Percentiles rank a stretch among this genome's conserved stretches.
phyloP scores from a whole-genome alignment of 2,888 invertebrate species.

The Aspidiotus destructor region DNA sequence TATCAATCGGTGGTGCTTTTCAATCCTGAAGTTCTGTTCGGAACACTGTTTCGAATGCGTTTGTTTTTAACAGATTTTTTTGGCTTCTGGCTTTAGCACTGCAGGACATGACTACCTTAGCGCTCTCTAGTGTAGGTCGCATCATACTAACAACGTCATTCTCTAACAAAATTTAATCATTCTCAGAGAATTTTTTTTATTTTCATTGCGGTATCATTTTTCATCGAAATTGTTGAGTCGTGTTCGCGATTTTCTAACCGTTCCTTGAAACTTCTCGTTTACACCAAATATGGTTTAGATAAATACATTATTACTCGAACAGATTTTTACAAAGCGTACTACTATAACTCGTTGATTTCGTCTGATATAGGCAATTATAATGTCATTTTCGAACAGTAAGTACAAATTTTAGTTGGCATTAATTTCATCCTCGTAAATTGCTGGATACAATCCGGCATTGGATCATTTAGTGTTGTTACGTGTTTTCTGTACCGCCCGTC shows the following conservation, averaged over 20 bases:
- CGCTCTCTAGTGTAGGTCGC: too few species aligned
- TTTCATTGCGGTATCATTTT: slow-evolving; percentile 5
- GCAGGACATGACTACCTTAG: too few species aligned
- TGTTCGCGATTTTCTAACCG: too few species aligned
- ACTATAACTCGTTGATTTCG: not conserved
- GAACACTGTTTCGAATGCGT: too few species aligned
- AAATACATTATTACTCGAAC: not conserved
- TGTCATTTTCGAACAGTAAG: slow-evolving; percentile 2
- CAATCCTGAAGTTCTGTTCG: too few species aligned
- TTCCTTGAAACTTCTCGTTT: not conserved
- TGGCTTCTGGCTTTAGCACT: too few species aligned
- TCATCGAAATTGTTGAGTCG: not conserved
- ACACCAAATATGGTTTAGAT: not conserved
- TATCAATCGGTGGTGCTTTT: too few species aligned
- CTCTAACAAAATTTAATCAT: not conserved
- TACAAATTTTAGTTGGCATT: not conserved
- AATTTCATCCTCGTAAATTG: not conserved
- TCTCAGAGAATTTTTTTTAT: slow-evolving; percentile 1
- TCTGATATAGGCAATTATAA: not conserved
- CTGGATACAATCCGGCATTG: not conserved
- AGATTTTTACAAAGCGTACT: not conserved
- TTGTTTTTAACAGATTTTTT: too few species aligned
- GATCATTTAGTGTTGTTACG: not conserved
- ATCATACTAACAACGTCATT: not conserved
- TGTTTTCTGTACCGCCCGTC: not conserved